These are phyloP conservation scores for Nebria ingens DNA, from an alignment of 1,140 invertebrate species.

Conservation along the genomic window DNA sequence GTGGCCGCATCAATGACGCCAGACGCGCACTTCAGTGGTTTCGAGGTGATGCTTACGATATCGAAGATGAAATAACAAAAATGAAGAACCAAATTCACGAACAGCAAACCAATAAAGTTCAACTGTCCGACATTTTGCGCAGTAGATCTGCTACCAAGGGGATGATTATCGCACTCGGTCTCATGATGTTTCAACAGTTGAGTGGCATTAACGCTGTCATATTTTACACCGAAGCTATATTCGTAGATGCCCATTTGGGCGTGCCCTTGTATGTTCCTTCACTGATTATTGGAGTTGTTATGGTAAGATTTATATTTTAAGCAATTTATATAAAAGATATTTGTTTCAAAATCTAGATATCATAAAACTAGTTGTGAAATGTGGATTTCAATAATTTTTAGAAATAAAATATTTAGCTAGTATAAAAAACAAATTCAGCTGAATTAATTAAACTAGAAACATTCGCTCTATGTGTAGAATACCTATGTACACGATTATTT, in stretches of 20 bases:
- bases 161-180: conserved; percentile 42
- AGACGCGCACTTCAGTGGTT: conserved; percentile 37
- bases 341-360: too few relatives aligned
- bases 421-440: too few relatives aligned
- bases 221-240: conserved; percentile 45
- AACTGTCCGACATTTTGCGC: conserved; percentile 13
- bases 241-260: conserved; percentile 31
- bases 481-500: too few relatives aligned
- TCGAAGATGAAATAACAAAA: conserved; percentile 33
- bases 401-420: too few relatives aligned
- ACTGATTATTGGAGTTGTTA: conserved; percentile 41
- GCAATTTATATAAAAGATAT: too few relatives aligned
- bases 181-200: conserved; percentile 62
- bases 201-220: conserved; percentile 51
- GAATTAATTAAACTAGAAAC: too few relatives aligned
- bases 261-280: conserved; percentile 26
- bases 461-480: too few relatives aligned
- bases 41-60: conserved; percentile 38
- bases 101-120: conserved; percentile 15
- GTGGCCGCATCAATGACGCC: conserved; percentile 42
- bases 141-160: conserved; percentile 41
- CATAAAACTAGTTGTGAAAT: too few relatives aligned
- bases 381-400: too few relatives aligned
- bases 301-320: too few relatives aligned
- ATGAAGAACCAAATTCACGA: conserved; percentile 28